phyloP scores from a whole-genome alignment of 2,888 invertebrate species.

The Hirtodrosophila confusa region DNA sequence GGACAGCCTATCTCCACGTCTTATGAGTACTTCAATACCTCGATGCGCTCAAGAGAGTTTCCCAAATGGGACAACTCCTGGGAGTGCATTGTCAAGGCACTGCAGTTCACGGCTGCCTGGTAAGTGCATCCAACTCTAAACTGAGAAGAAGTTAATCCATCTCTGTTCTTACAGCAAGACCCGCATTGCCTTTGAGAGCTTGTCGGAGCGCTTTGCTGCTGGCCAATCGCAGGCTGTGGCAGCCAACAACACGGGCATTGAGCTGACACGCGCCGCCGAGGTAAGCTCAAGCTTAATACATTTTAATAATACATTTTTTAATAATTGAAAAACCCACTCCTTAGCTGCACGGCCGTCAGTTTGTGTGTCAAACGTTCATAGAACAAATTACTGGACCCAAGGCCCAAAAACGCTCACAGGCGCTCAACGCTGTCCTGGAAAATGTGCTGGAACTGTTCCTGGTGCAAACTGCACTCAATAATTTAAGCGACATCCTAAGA shows the following conservation, averaged over 20 bases:
- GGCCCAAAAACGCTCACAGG: constrained; percentile 85
- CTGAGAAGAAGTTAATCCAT: background rate
- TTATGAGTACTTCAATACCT: constrained; percentile 87
- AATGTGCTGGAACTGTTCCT: constrained; percentile 91
- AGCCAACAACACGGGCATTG: constrained; percentile 93
- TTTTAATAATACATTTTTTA: background rate
- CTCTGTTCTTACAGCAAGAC: constrained; percentile 87
- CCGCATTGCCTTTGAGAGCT: constrained; percentile 87
- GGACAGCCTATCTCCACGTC: constrained; percentile 87
- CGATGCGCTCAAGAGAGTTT: constrained; percentile 49
- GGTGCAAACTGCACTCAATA: constrained; percentile 90
- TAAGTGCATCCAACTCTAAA: constrained; percentile 58
- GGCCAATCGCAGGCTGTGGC: constrained; percentile 90
- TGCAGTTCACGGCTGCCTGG: constrained; percentile 85
- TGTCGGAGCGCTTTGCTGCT: constrained; percentile 87
- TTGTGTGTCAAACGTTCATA: constrained; percentile 89
- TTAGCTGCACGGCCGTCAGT: constrained; percentile 92
- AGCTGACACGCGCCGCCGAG: constrained; percentile 92
- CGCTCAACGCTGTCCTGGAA: constrained; percentile 87
- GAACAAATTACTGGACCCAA: constrained; percentile 85
- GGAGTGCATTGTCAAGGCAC: constrained; percentile 83
- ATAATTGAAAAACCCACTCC: background rate
- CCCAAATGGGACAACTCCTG: constrained; percentile 79
- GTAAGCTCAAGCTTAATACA: constrained; percentile 78
- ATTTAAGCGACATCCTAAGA: constrained; percentile 91